Evolutionary conservation across 2,888 invertebrate species (phyloP), one percentile per base, ranked within the genome.

Genomic region (Aspidapion aeneum): DNA sequence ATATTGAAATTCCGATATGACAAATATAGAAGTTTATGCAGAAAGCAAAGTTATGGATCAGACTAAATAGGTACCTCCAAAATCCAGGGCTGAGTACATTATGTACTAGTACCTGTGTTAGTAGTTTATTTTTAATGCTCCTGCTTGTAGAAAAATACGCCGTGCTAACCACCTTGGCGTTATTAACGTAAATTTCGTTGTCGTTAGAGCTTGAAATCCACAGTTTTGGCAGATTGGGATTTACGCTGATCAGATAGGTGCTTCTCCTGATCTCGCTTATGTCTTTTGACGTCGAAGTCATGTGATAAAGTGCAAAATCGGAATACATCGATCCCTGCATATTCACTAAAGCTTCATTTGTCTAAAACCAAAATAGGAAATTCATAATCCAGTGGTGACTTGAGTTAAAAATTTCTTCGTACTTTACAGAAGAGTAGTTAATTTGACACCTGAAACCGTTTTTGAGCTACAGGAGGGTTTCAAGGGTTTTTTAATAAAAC

Each of bases 111-210:
- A 35, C 35, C 35, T 35, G 35, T 7, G 35, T 35, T 7, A 35
- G 35, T 35, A 35, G 3, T 35, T 35, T 35, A 35, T 35, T 35
- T 3, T 35, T 12, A 3, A 35, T 12, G 5, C 5, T 7, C 35
- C 12, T 35, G 12, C 35, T 35, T 7, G 35, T 35, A 35, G 35
- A 35, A 35, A 35, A 35, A 12, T 35, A 35, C 35, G 35, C 3
- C 35, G 35, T 35, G 12, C 35, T 35, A 70, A 90, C 81, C 56
- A 95, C 86, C 76, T 87, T 88, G 0, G 94, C 95, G 78, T 94
- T 93, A 81, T 95, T 95, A 58, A 94, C 87, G 79, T 85, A 95
- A 69, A 92, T 86, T 67, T 90, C 89, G 68, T 85, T 85, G 66
- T 85, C 85, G 76, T 82, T 82, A n/a, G n/a, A n/a, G 61, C 84